Evolutionary conservation across 92 coral and sea anemone species (phyloP).

Genomic region (Chrysogorgia sp.): DNA sequence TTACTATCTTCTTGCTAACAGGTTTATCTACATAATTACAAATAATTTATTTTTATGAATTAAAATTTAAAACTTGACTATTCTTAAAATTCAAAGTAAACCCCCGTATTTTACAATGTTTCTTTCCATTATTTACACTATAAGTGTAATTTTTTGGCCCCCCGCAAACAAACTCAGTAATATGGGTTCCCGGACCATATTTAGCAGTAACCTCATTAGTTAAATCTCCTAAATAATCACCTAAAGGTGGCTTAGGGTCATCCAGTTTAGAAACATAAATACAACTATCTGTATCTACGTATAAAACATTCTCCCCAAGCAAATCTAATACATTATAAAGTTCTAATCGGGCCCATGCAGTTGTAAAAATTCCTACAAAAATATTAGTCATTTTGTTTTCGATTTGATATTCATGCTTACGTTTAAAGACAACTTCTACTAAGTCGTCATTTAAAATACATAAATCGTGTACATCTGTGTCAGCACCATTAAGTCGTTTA

Average conservation of each 20-base stretch:
- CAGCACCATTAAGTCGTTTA: constrained; percentile 34
- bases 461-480: constrained; percentile 44
- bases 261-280: constrained; percentile 24
- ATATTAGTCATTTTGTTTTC: constrained; percentile 49
- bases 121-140: constrained; percentile 40
- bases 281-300: constrained; percentile 47
- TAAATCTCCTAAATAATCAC: too few relatives aligned
- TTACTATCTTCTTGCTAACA: constrained; percentile 5
- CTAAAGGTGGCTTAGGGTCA: constrained; percentile 29
- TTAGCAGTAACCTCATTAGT: constrained; percentile 15
- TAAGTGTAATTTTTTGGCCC: constrained; percentile 25
- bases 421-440: constrained; percentile 49
- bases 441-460: constrained; percentile 49
- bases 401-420: constrained; percentile 35
- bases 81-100: constrained; percentile 33
- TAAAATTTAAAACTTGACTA: constrained; percentile 29
- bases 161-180: constrained; percentile 28
- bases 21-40: constrained; percentile 31
- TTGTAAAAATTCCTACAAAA: constrained; percentile 52
- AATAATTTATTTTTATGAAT: constrained; percentile 34
- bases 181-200: not conserved
- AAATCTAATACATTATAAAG: constrained; percentile 30
- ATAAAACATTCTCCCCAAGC: constrained; percentile 38
- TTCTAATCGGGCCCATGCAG: too few relatives aligned
- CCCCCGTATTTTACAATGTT: constrained; percentile 54